Evolutionary conservation across 2,113 vertebrate genomes (phyloP), one percentile per base, ranked within the genome.

Genomic region (Onychostoma macrolepis): DNA sequence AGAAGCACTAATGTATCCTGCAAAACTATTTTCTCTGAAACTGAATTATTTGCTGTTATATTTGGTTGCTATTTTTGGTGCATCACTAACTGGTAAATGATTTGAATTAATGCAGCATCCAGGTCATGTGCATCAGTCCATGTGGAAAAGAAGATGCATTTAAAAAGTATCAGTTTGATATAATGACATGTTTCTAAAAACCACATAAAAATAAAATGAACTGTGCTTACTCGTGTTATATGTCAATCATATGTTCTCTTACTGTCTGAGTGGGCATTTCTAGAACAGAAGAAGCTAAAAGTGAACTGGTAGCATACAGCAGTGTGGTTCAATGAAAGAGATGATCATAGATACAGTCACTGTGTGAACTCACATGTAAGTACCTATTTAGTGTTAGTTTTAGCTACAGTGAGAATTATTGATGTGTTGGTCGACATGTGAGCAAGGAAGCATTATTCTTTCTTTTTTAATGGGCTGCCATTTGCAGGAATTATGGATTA

Each of bases 401-500:
- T 65, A 36, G 67, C 67, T 33, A 33, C 67, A 71, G 30, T 71
- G 30, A 6, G 50, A 21, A 79, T 21, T 61, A 80, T 4, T 80
- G 30, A 33, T 63, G 33, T 63, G 36, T 81, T 81, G 56, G 56
- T 12, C 63, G 11, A 43, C 56, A n/a, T 41, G 19, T 38, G 12
- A 41, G 56, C 36, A 9, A 81, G 10, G 36, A 63, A 41, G 33
- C 19, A 80, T 58, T 58, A 30, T 81, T 65, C 30, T 26, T 63
- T 38, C 17, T 71, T 5, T 19, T 33, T 50, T 50, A 83, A 33
- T 33, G 43, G 15, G 43, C 45, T 71, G 17, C 65, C 30, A 53
- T 45, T 69, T 83, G 61, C 28, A 71, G 43, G 50, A 50, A 83
- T 53, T 8, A 50, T 69, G 80, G 41, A 71, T 30, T 36, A 24